Evolutionary conservation across 2,113 vertebrate genomes (phyloP).

Genomic region (Thinocorus orbignyianus): DNA sequence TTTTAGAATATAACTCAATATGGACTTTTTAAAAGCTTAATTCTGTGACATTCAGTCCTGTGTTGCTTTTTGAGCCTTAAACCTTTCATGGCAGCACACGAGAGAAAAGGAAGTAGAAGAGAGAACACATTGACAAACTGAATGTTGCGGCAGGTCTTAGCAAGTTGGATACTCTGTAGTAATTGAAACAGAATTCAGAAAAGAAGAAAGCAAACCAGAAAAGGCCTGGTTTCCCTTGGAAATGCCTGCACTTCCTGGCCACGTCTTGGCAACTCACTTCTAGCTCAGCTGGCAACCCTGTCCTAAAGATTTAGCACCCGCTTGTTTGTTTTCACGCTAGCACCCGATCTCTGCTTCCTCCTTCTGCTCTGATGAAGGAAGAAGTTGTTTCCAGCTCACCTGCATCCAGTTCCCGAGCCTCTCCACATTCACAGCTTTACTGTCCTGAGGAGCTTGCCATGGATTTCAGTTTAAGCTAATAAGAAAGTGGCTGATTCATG

Average conservation of each 20-base stretch:
- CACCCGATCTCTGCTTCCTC: background rate
- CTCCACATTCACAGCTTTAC: background rate
- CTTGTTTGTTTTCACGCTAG: background rate
- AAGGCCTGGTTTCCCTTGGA: background rate
- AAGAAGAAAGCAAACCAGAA: background rate
- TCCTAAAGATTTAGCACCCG: background rate
- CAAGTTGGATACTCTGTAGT: background rate
- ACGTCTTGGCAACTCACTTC: background rate
- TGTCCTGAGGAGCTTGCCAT: too few species aligned
- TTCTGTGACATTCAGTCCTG: background rate
- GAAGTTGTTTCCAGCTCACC: background rate
- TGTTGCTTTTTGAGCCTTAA: background rate
- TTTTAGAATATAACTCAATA: background rate
- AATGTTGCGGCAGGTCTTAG: background rate
- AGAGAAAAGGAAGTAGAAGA: background rate
- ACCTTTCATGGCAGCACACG: rapidly evolving
- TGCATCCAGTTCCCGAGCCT: background rate
- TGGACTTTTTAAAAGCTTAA: background rate
- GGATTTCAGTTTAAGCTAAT: background rate
- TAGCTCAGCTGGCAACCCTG: background rate
- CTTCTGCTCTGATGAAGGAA: background rate
- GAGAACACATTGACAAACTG: background rate
- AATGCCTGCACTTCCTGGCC: background rate
- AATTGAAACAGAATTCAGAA: background rate
- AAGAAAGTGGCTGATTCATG: background rate